These are phyloP conservation scores for Gadus chalcogrammus DNA, from an alignment of 2,113 vertebrate genomes.

Conservation along the genomic window DNA sequence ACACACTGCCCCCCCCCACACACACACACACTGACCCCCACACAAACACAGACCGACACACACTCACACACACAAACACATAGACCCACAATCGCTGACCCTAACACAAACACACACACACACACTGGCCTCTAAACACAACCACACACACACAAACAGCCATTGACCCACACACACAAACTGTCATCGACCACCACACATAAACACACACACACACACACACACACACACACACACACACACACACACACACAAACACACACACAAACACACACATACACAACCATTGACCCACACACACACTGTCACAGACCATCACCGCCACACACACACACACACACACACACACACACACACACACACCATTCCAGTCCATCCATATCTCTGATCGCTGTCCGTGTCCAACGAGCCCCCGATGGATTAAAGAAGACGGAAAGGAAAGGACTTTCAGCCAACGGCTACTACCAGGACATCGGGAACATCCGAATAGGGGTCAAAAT, in stretches of 20 bases:
- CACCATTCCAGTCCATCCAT: not conserved
- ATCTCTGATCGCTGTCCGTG: not conserved
- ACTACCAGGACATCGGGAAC: conserved; percentile 28
- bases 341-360: not conserved
- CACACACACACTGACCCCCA: not conserved
- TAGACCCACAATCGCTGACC: too few species aligned
- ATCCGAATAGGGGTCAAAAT: conserved; percentile 28
- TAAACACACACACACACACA: not conserved
- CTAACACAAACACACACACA: not conserved
- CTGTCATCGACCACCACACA: too few species aligned
- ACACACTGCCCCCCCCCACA: too few species aligned
- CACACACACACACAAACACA: not conserved
- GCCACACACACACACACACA: not conserved
- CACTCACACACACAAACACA: not conserved
- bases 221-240: not conserved
- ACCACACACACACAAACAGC: not conserved
- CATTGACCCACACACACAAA: not conserved
- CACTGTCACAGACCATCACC: too few species aligned
- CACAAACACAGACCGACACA: not conserved
- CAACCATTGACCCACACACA: not conserved
- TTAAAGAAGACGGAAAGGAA: conserved; percentile 34
- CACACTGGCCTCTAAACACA: not conserved
- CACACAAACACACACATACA: not conserved
- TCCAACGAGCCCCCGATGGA: conserved; percentile 32
- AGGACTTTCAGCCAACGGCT: conserved; percentile 27